A percentile compares a stretch with the other conserved stretches of the same genome.
Evolutionary conservation across 2,888 invertebrate genomes (phyloP).

Genomic region (Schizaphis graminum): DNA sequence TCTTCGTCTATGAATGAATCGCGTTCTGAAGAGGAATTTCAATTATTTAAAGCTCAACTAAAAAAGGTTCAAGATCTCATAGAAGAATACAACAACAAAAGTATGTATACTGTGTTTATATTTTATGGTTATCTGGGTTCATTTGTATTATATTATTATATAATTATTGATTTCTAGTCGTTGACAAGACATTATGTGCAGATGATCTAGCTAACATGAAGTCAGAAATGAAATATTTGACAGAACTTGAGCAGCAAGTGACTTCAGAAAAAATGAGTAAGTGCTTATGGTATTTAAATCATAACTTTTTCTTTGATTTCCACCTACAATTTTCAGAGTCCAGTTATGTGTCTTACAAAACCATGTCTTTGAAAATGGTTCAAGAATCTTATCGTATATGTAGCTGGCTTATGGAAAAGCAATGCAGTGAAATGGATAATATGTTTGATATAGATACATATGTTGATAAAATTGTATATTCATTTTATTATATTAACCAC

Average conservation of each 20-base stretch:
- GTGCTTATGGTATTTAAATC: not conserved
- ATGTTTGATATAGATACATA: constrained; percentile 23
- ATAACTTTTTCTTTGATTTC: not conserved
- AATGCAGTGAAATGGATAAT: constrained; percentile 34
- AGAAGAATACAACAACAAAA: not conserved
- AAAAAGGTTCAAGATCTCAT: not conserved
- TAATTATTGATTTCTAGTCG: not conserved
- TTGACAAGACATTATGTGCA: constrained; percentile 4
- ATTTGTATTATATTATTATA: not conserved
- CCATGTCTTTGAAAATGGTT: not conserved
- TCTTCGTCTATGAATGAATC: not conserved
- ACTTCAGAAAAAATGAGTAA: constrained; percentile 34
- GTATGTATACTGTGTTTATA: not conserved
- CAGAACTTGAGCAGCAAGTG: not conserved
- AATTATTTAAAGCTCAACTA: not conserved
- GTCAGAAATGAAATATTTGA: not conserved
- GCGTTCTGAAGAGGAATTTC: not conserved
- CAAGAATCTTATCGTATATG: constrained; percentile 50
- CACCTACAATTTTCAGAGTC: constrained; percentile 10
- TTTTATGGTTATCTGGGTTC: not conserved
- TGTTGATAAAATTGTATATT: constrained; percentile 36
- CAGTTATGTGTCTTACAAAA: constrained; percentile 12
- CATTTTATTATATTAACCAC: not conserved
- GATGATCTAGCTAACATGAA: not conserved
- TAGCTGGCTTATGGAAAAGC: constrained; percentile 47